Conservation (phyloP, 2,797 vertebrate genomes). For the Tiaroga cobitis region DNA sequence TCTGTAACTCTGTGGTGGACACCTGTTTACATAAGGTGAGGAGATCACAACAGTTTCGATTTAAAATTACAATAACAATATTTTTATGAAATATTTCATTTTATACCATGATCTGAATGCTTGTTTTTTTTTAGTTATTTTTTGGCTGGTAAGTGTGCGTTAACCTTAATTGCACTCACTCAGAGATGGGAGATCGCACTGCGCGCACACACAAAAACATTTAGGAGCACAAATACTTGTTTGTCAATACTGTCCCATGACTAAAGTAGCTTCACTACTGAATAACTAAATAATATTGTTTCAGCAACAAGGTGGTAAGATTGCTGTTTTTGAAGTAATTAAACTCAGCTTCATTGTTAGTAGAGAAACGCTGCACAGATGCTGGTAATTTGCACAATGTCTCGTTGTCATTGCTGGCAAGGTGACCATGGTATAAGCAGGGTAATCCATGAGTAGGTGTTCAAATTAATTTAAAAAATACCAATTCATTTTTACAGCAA, state of each 20-base stretch:
- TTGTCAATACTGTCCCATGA: too few species aligned
- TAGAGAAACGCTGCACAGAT: neutral
- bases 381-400: neutral
- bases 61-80: neutral
- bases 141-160: too few species aligned
- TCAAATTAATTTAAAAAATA: neutral
- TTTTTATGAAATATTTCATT: too few species aligned
- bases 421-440: too few species aligned
- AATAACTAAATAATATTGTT: too few species aligned
- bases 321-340: neutral
- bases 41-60: neutral
- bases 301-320: neutral
- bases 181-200: too few species aligned
- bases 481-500: neutral
- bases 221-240: too few species aligned
- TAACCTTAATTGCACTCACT: too few species aligned
- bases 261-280: neutral
- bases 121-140: too few species aligned
- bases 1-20: conserved; percentile 99
- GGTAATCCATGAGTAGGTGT: neutral
- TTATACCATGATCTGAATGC: too few species aligned
- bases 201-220: too few species aligned
- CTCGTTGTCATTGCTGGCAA: neutral
- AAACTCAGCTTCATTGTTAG: neutral
- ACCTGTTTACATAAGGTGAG: conserved; percentile 99